Conservation (phyloP, 2,888 invertebrate genomes). For the Papilio elwesi region DNA sequence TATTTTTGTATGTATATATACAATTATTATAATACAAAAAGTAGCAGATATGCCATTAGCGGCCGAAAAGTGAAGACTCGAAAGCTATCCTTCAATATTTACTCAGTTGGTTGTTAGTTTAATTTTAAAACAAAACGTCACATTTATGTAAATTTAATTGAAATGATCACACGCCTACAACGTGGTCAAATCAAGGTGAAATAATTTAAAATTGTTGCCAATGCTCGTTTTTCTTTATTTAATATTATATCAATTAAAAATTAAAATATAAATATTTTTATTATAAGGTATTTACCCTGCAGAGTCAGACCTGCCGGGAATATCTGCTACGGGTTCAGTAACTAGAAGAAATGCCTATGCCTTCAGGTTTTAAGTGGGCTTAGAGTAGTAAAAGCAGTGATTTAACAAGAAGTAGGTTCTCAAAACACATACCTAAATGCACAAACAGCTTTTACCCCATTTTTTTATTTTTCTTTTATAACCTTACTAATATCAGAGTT, state of each 20-base stretch:
- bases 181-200: slow-evolving; percentile 26
- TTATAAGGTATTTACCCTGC: neutral
- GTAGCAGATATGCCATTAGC: no score
- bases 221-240: neutral
- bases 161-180: neutral
- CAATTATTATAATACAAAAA: neutral
- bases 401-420: no score
- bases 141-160: slow-evolving; percentile 22
- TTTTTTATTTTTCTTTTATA: no score
- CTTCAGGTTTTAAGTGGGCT: no score
- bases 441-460: no score
- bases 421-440: no score
- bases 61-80: neutral
- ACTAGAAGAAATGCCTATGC: no score
- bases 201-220: slow-evolving; percentile 1
- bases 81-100: slow-evolving; percentile 6
- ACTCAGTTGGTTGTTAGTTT: slow-evolving; percentile 1
- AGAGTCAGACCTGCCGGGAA: neutral
- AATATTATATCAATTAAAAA: neutral
- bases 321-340: no score
- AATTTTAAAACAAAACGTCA: neutral
- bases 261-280: no score
- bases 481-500: neutral
- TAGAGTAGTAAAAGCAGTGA: no score
- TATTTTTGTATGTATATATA: neutral